These are phyloP conservation scores for Paracentrotus lividus DNA, from an alignment of 53 echinoderm and acorn worm species.

Conservation along the genomic window DNA sequence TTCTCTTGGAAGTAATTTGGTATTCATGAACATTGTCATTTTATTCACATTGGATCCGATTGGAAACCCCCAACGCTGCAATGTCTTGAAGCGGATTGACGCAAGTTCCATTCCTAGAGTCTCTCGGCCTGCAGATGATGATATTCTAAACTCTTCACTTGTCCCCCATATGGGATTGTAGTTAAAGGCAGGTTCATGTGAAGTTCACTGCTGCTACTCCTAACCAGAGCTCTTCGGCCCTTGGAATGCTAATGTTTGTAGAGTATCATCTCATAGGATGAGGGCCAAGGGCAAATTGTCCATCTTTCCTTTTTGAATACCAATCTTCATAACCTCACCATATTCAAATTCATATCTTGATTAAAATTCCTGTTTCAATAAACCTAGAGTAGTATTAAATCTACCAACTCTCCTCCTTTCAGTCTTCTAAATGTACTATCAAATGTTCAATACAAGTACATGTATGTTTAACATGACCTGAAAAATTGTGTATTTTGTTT, in stretches of 20 bases:
- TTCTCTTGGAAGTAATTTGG: not conserved
- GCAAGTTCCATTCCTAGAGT: not conserved
- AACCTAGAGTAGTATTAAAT: too few species aligned
- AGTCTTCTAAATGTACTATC: too few species aligned
- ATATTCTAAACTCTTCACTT: constrained; percentile 53
- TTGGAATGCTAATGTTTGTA: constrained; percentile 59
- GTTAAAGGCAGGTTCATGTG: constrained; percentile 64
- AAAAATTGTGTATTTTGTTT: too few species aligned
- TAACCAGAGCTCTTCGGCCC: not conserved
- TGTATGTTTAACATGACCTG: too few species aligned
- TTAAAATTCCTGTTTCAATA: too few species aligned
- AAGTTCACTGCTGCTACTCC: constrained; percentile 60
- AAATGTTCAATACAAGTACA: too few species aligned
- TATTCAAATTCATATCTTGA: too few species aligned
- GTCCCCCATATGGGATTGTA: constrained; percentile 56
- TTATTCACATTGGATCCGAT: not conserved
- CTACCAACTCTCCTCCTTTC: too few species aligned
- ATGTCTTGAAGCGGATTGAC: constrained; percentile 6
- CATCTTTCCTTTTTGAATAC: not conserved
- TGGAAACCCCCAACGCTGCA: constrained; percentile 14
- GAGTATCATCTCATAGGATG: not conserved
- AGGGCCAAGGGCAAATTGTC: not conserved
- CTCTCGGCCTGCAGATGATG: constrained; percentile 10
- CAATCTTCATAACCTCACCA: not conserved
- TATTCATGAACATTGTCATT: not conserved